Conservation (phyloP, 2,797 vertebrate species). For the Tamandua tetradactyla region DNA sequence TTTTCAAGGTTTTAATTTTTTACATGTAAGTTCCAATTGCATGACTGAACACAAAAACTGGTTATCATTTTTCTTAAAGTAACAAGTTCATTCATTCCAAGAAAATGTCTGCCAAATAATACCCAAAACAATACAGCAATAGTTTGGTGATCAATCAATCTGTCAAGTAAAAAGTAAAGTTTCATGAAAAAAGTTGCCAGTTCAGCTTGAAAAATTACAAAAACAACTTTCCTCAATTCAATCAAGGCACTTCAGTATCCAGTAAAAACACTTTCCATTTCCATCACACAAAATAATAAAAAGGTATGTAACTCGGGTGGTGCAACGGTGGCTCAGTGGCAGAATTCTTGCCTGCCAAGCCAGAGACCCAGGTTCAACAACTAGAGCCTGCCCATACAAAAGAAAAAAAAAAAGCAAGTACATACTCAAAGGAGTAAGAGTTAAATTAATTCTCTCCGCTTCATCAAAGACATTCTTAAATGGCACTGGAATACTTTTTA, state of each 20-base stretch:
- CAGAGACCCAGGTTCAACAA: too few relatives aligned
- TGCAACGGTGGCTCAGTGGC: too few relatives aligned
- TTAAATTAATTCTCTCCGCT: neutral
- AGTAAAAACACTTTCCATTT: neutral
- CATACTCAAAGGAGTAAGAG: neutral
- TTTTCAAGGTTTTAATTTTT: constrained; percentile 40
- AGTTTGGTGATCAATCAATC: neutral
- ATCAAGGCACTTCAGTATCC: too few relatives aligned
- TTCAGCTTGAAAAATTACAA: neutral
- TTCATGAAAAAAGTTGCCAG: neutral
- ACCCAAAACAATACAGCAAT: neutral
- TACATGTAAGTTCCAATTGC: neutral
- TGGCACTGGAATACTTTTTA: neutral
- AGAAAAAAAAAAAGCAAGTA: too few relatives aligned
- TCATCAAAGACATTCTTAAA: neutral
- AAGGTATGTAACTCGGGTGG: neutral
- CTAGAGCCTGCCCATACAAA: too few relatives aligned
- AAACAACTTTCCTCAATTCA: neutral
- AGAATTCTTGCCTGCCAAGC: too few relatives aligned
- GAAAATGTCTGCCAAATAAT: neutral
- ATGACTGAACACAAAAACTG: neutral
- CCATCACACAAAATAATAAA: neutral
- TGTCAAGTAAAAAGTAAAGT: neutral
- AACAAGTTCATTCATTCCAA: neutral
- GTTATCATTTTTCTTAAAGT: neutral